Base-by-base conservation (phyloP, 1,140 invertebrate species). In the Leptinotarsa defecta region DNA sequence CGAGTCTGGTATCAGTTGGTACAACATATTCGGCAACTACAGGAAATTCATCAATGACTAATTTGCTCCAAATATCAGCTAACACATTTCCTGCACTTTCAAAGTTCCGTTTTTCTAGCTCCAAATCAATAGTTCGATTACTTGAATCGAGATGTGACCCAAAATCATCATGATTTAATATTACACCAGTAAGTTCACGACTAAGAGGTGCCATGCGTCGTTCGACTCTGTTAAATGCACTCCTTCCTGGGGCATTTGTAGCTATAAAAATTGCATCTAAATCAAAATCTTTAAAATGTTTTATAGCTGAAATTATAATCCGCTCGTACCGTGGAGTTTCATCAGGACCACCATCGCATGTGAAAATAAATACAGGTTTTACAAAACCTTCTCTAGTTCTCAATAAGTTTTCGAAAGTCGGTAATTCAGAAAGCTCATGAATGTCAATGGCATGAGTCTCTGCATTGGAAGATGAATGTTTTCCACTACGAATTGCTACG, bases 141-240 rank as follows among this genome's bases (percentile, higher is more conserved):
- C 67, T 68, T 6, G 22, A 27, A 43, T 68, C 67, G 3, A 68
- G 34, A 68, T 68, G 22, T 34, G 24, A 17, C 15, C 67, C 67
- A 43, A 68, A 68, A 48, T 27, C 3, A 17, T 68, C 67, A 48
- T 68, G 67, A 5, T 15, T 34, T 5, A 74, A 49, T 43, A 71
- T 20, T 15, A 70, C 20, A 48, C 62, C 74, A 13, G 69, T 20
- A 15, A 71, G 74, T 63, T 71, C 49, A 15, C 13, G 11, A 43
- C 74, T 75, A 6, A 75, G 48, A 20, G 75, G 48, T 17, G 75
- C 75, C 75, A 72, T 76, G 43, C 70, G 52, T 76, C 75, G 48
- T 34, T 76, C 64, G 4, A 76, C 70, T 52, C 69, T 22, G 34
- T 76, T 73, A n/a, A 43, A 76, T 17, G 61, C 64, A 17, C 71